These are phyloP conservation scores for Tachysurus vachellii DNA, from an alignment of 2,113 vertebrate genomes.

Conservation along the genomic window DNA sequence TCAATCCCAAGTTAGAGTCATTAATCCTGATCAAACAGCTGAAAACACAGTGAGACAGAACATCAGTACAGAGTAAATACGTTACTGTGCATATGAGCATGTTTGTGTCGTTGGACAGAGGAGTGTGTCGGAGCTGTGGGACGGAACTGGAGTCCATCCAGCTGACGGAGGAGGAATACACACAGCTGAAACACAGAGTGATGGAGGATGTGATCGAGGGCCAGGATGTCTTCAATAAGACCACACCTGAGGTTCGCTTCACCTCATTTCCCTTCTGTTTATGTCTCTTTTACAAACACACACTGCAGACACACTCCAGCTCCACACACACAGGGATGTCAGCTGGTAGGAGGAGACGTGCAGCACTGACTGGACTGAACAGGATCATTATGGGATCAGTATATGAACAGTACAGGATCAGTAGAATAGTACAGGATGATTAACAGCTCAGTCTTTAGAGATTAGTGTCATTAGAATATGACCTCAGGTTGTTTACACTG, in stretches of 20 bases:
- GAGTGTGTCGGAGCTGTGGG: slow-evolving; percentile 80
- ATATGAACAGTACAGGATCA: too few relatives aligned
- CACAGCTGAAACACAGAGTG: slow-evolving; percentile 79
- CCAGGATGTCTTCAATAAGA: slow-evolving; percentile 86
- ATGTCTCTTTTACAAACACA: background rate
- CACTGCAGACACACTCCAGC: background rate
- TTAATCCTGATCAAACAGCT: background rate
- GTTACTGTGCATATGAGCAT: background rate
- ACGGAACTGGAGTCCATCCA: slow-evolving; percentile 82
- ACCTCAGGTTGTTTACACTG: background rate
- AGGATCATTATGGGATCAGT: background rate
- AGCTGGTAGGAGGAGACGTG: background rate
- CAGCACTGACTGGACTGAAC: background rate
- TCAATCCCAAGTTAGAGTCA: background rate
- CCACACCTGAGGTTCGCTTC: slow-evolving; percentile 82
- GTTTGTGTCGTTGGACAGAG: slow-evolving; percentile 65
- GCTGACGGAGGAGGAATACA: slow-evolving; percentile 83
- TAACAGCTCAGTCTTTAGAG: background rate
- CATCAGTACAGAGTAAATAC: background rate
- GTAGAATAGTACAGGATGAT: background rate
- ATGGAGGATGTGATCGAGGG: slow-evolving; percentile 86
- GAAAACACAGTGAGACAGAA: background rate
- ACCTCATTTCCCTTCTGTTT: background rate
- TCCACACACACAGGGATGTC: background rate
- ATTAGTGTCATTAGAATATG: background rate